Base-by-base conservation (phyloP, 2,888 invertebrate species). In the Erebia palarica region DNA sequence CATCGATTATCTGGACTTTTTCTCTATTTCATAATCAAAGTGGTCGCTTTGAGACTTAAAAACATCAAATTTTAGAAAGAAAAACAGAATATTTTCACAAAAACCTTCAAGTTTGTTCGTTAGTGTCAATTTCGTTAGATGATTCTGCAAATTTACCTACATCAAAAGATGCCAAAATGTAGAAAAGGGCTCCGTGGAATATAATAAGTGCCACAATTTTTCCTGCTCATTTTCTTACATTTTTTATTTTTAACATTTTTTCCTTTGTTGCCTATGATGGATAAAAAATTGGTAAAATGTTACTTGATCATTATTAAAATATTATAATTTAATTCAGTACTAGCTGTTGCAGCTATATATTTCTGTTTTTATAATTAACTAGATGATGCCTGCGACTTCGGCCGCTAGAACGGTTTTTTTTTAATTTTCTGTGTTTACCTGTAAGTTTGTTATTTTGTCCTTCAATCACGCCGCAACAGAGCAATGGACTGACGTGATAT, bases 61-160 rank as follows among this genome's bases (percentile, higher is more conserved):
- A 53, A 27, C 64, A 64, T 55, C 10, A 49, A 53, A 5, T 44
- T 18, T 47, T 58, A 36, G n/a, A 1, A 49, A 68, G 49, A 42
- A 16, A 61, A 1, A 59, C n/a, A n/a, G n/a, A 61, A 69, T 36
- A 66, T 70, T 51, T 55, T 3, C 16, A 53, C 44, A 14, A 51
- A 27, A 70, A 60, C 18, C 18, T 47, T 14, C 13, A n/a, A 44
- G 61, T 55, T n/a, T 55, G 61, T 65, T 61, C 65, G 36, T 53
- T 69, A 67, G 65, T 65, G 65, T 66, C 63, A 66, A 69, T 69
- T 65, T 63, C 49, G 63, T 66, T 27, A 59, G 66, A 72, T 69
- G 69, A 66, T 42, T 66, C 42, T 27, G 58, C 66, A 67, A 49
- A 69, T 60, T 57, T 51, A 69, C 63, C 57, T 53, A 66, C 53